Evolutionary conservation across 2,113 vertebrate genomes (phyloP), one percentile per base, ranked within the genome.

Genomic region (Megalops atlanticus): DNA sequence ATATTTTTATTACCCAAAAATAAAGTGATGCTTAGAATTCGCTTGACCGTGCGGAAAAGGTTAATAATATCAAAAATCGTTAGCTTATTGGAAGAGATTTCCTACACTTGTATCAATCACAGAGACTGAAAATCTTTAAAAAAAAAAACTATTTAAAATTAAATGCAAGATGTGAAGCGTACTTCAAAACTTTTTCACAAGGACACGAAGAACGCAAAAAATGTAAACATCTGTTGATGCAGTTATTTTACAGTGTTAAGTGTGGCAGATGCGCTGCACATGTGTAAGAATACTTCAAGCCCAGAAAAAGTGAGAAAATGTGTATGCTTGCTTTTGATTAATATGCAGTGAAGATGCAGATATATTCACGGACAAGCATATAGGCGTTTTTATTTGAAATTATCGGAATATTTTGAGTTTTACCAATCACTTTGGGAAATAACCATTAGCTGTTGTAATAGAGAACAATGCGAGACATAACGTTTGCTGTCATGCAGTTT

Each of bases 171-270:
- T 68, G 58, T 68, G 8, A 14, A 72, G 1, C 18, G 52, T n/a
- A 68, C 54, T 68, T 79, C 33, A 78, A 40, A 47, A 71, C 77
- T 24, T 45, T 47, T 70, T 2, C 40, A 47, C 41, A 39, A 70
- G 18, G 70, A 31, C 64, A 27, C 41, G 41, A 80, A 80, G 31
- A 58, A 64, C 39, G 47, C 24, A 14, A 74, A 81, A 74, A 75
- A 81, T 64, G 47, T 75, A 43, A 75, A 74, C 70, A 74, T 80
- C n/a, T 74, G 70, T 80, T 75, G 5, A 40, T 24, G 43, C 47
- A 52, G 69, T 80, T 74, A 39, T 31, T 33, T 74, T 27, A 75
- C 15, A 31, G 12, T 7, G 24, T 36, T 18, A 64, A 36, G 15
- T 16, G 4, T 21, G 72, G 38, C 45, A 58, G 72, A 81, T 40